phyloP scores from a whole-genome alignment of 2,113 vertebrate species.

The Phylloscopus trochiloides region DNA sequence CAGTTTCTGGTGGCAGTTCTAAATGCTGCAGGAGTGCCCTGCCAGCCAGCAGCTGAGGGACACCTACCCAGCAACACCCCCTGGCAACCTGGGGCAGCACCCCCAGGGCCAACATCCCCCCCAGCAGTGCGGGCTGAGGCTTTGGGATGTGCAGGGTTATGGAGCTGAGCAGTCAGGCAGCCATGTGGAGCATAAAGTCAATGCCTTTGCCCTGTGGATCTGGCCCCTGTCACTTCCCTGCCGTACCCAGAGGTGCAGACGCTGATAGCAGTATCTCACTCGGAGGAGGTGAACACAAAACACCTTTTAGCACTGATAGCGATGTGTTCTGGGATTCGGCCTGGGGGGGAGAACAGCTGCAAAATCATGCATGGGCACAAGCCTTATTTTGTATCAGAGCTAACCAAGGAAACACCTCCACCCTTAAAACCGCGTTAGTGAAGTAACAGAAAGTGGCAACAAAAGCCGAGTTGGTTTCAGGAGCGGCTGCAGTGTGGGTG shows the following conservation, averaged over 20 bases:
- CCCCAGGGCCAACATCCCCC: neutral
- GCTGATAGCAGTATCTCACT: rapidly evolving
- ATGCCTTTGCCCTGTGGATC: neutral
- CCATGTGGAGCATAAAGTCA: rapidly evolving
- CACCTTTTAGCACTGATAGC: neutral
- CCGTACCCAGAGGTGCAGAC: neutral
- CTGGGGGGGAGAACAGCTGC: neutral
- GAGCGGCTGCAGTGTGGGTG: neutral
- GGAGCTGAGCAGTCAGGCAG: neutral
- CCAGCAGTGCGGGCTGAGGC: rapidly evolving
- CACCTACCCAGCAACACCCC: neutral
- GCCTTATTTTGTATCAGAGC: neutral
- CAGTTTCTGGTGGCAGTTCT: neutral
- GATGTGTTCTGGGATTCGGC: neutral
- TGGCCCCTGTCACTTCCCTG: neutral
- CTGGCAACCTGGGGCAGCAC: neutral
- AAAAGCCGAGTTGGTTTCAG: neutral
- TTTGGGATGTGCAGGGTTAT: neutral
- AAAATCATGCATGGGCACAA: neutral
- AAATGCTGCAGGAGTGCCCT: neutral
- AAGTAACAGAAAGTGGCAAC: neutral
- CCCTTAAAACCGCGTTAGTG: neutral
- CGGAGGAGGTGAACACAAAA: neutral
- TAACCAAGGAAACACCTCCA: neutral
- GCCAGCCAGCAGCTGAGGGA: neutral